These are phyloP conservation scores for Bothrops jararaca DNA, from an alignment of 2,113 vertebrate genomes.

Conservation along the genomic window DNA sequence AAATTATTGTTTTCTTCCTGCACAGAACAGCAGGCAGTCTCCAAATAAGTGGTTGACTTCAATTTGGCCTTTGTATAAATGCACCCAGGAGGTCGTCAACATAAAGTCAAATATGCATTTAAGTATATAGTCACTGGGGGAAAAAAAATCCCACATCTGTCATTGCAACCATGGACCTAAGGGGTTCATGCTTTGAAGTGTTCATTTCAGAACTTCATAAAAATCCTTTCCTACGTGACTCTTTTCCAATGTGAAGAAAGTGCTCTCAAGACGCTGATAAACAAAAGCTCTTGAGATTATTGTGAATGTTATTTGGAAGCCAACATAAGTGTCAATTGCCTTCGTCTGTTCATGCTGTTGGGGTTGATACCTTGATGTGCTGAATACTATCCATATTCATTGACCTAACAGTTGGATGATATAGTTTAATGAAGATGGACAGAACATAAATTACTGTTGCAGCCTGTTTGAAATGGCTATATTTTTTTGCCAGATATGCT, in stretches of 20 bases:
- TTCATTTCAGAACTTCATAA: constrained; percentile 32
- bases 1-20: constrained; percentile 31
- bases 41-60: constrained; percentile 25
- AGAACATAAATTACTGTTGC: constrained; percentile 17
- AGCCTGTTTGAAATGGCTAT: constrained; percentile 12
- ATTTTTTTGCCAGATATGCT: constrained; percentile 19
- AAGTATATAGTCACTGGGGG: neutral
- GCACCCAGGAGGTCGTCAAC: neutral
- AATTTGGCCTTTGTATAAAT: fast-evolving
- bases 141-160: neutral
- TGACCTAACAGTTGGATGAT: constrained; percentile 50
- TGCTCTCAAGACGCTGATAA: constrained; percentile 44
- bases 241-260: constrained; percentile 29
- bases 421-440: constrained; percentile 21
- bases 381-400: constrained; percentile 42
- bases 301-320: constrained; percentile 45
- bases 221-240: constrained; percentile 13
- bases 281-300: constrained; percentile 48
- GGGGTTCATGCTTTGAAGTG: neutral
- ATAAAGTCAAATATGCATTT: neutral
- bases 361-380: constrained; percentile 23
- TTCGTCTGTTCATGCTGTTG: constrained; percentile 22
- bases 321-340: constrained; percentile 51
- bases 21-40: constrained; percentile 10
- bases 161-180: constrained; percentile 23